phyloP scores from a whole-genome alignment of 2,888 invertebrate genomes.

The Unio delphinus region DNA sequence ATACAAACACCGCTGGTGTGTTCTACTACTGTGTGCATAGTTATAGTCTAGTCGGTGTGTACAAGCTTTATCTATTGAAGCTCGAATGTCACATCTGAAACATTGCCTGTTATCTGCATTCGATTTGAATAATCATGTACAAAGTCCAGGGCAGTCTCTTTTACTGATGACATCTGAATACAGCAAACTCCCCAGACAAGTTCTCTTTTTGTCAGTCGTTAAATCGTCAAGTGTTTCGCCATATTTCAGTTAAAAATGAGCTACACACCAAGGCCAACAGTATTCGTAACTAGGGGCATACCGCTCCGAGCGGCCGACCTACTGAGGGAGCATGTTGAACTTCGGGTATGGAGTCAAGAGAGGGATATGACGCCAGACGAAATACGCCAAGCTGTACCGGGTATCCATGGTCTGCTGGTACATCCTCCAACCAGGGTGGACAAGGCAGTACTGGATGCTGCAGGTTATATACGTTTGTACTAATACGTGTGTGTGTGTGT shows the following conservation, averaged over 20 bases:
- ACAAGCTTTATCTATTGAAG: too few relatives aligned
- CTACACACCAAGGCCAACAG: constrained; percentile 13
- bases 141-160: too few relatives aligned
- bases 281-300: constrained; percentile 16
- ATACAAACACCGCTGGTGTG: too few relatives aligned
- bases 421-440: constrained; percentile 44
- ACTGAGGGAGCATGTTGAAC: constrained; percentile 10
- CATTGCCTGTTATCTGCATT: too few relatives aligned
- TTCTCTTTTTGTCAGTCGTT: too few relatives aligned
- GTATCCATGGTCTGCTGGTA: neutral
- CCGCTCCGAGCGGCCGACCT: constrained; percentile 10
- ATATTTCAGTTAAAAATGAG: neutral
- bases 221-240: too few relatives aligned
- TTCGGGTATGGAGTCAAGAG: constrained; percentile 11
- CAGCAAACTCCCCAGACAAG: too few relatives aligned
- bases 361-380: constrained; percentile 17
- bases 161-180: too few relatives aligned
- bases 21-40: too few relatives aligned
- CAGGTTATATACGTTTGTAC: constrained; percentile 28
- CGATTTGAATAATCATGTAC: too few relatives aligned
- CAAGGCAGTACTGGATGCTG: constrained; percentile 39
- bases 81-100: too few relatives aligned
- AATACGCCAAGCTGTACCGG: constrained; percentile 17
- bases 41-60: too few relatives aligned
- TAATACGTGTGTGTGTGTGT: neutral